Base-by-base conservation (phyloP, 2,888 invertebrate genomes). In the Drosophila vallismaia region DNA sequence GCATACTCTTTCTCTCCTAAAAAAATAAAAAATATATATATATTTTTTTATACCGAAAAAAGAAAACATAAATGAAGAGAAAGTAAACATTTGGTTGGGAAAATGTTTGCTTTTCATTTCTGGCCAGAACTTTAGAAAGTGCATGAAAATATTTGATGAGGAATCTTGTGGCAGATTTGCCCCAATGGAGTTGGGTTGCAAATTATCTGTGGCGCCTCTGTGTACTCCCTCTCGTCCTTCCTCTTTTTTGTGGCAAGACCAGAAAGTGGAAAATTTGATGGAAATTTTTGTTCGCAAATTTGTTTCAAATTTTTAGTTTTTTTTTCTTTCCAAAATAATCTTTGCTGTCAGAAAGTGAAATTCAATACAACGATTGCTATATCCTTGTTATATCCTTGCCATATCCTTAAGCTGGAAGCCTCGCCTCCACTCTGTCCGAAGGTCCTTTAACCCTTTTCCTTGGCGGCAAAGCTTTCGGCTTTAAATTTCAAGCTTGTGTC, bases 401-500 rank as follows among this genome's bases (percentile, higher is more conserved):
- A 19, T 19, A 19, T 19, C 19, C 19, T 19, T 19, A 19, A 33
- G n/a, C n/a, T 9, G 31, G 10, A 4, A 9, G 10, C 48, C 29
- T 28, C 48, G 1, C 12, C 8, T n/a, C 14, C 40, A 38, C 12
- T 14, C 40, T 8, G 8, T 7, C 12, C 12, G 5, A 12, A 12
- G 12, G 9, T n/a, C 38, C 38, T 38, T 5, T n/a, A 12, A 5
- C 38, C 12, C 14, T 3, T 19, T 62, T 48, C 48, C 19, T 19
- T 42, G 60, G 28, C 40, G 12, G 56, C 51, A 36, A 51, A 33
- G 31, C 48, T 14, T 42, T 42, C 19, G 66, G 46, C 55, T 69
- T 45, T 69, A 53, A 52, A 59, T 69, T 69, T 58, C 28, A 49
- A 56, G 66, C 66, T 67, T 67, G 73, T 79, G 73, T 77, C 82